These are phyloP conservation scores for Lepeophtheirus nordmannii DNA, from an alignment of 2,888 invertebrate species.

Conservation along the genomic window DNA sequence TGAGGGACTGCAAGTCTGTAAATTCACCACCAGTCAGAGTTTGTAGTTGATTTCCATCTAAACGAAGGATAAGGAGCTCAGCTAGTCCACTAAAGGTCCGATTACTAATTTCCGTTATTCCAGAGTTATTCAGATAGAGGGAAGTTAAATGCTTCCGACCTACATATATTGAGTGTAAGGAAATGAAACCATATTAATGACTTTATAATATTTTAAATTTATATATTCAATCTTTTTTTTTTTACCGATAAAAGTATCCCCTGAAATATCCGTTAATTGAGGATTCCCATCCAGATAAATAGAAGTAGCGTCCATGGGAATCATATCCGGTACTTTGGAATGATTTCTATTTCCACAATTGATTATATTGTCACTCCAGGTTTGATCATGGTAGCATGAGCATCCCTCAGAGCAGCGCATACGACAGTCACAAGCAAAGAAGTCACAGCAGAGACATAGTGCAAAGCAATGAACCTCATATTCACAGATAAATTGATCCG, in stretches of 20 bases:
- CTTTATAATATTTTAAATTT: no score
- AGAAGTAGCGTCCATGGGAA: slow-evolving; percentile 79
- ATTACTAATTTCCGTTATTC: slow-evolving; percentile 60
- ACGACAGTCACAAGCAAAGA: slow-evolving; percentile 77
- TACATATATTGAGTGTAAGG: slow-evolving; percentile 55
- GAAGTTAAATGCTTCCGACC: slow-evolving; percentile 59
- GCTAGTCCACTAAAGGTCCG: slow-evolving; percentile 63
- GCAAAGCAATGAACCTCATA: slow-evolving; percentile 70
- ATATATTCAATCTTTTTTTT: no score
- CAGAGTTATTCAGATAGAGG: slow-evolving; percentile 57
- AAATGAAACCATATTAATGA: no score
- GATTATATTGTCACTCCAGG: slow-evolving; percentile 68
- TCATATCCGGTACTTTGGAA: slow-evolving; percentile 54
- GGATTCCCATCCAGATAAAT: slow-evolving; percentile 70
- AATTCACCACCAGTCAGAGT: slow-evolving; percentile 61
- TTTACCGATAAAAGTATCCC: slow-evolving; percentile 64
- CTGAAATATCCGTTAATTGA: slow-evolving; percentile 51
- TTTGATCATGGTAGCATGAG: slow-evolving; percentile 72
- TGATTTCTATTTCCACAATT: slow-evolving; percentile 46
- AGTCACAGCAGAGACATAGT: slow-evolving; percentile 73
- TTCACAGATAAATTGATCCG: slow-evolving; percentile 67
- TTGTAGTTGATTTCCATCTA: slow-evolving; percentile 54
- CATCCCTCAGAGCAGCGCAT: slow-evolving; percentile 75
- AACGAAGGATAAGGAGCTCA: slow-evolving; percentile 54
- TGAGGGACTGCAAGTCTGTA: slow-evolving; percentile 54